phyloP scores from a whole-genome alignment of 2,888 invertebrate species.

The Lasioglossum leucozonium region DNA sequence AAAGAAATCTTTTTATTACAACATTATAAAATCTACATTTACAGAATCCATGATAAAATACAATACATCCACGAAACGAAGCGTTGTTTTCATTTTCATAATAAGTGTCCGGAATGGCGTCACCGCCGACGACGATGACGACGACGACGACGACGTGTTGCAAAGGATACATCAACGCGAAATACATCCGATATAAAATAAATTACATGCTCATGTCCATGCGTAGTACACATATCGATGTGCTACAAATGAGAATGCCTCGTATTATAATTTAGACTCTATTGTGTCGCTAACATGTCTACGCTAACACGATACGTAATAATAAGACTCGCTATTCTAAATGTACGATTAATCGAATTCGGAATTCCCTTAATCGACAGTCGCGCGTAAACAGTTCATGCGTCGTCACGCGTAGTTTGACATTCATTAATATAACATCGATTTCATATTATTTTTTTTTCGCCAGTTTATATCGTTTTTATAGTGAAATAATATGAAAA shows the following conservation, averaged over 20 bases:
- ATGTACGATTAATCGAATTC: conserved; percentile 25
- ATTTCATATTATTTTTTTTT: conserved; percentile 30
- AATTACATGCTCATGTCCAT: conserved; percentile 71
- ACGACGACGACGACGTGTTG: conserved; percentile 42
- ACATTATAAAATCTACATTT: conserved; percentile 83
- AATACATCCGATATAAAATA: conserved; percentile 79
- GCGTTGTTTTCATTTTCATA: conserved; percentile 50
- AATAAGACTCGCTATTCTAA: conserved; percentile 39
- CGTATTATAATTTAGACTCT: conserved; percentile 34
- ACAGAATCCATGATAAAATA: conserved; percentile 74
- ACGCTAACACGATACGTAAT: conserved; percentile 44
- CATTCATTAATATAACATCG: conserved; percentile 74
- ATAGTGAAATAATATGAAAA: conserved; percentile 34
- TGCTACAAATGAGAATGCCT: conserved; percentile 4
- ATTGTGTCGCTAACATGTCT: conserved; percentile 35
- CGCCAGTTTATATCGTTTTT: conserved; percentile 44
- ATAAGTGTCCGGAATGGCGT: conserved; percentile 38
- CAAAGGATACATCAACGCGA: conserved; percentile 78
- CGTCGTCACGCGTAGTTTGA: conserved; percentile 60
- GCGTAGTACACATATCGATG: neutral
- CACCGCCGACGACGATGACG: conserved; percentile 8
- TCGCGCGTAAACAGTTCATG: conserved; percentile 49
- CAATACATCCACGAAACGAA: conserved; percentile 74
- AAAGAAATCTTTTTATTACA: conserved; percentile 83
- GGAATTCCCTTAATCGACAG: conserved; percentile 34